Conservation (phyloP, 2,888 invertebrate genomes). For the Limnephilus lunatus region DNA sequence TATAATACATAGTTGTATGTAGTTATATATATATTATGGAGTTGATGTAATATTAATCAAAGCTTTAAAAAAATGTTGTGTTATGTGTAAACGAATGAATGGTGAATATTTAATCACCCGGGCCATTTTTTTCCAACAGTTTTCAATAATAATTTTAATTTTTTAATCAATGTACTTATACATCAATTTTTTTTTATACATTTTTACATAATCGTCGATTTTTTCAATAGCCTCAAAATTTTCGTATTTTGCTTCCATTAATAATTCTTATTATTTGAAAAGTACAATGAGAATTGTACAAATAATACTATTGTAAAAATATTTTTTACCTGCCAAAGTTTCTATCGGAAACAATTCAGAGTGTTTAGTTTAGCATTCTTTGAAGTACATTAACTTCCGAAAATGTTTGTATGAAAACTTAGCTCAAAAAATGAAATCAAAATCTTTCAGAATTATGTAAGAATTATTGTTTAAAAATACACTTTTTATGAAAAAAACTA, state of each 20-base stretch:
- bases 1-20: slow-evolving; percentile 34
- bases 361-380: neutral
- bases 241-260: neutral
- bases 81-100: slow-evolving; percentile 52
- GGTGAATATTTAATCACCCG: slow-evolving; percentile 17
- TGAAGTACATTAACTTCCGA: neutral
- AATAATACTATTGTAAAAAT: neutral
- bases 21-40: slow-evolving; percentile 51
- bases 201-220: neutral
- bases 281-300: neutral
- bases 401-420: neutral
- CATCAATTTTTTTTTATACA: neutral
- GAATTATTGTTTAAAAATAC: neutral
- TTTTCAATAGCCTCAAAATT: neutral
- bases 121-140: neutral
- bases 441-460: neutral
- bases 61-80: slow-evolving; percentile 61
- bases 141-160: neutral
- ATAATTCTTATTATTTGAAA: neutral
- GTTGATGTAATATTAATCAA: slow-evolving; percentile 57
- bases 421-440: neutral
- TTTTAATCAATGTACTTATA: neutral
- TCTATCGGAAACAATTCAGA: neutral
- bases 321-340: neutral
- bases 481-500: neutral